These are phyloP conservation scores for Archivesica marissinica DNA, from an alignment of 1,140 invertebrate genomes.

Conservation along the genomic window DNA sequence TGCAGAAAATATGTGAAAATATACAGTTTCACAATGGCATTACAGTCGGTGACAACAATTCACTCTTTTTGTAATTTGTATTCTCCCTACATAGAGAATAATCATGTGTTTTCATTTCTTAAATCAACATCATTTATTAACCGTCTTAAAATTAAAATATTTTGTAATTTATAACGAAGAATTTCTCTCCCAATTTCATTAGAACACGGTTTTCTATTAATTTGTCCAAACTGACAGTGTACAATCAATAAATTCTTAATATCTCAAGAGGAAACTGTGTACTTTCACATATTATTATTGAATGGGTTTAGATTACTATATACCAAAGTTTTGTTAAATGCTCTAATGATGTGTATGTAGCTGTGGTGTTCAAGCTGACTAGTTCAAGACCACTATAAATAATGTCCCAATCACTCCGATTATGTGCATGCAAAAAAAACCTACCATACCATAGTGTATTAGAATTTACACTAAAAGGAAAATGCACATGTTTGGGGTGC, in stretches of 20 bases:
- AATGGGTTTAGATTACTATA: background rate
- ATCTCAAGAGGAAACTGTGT: slow-evolving; percentile 24
- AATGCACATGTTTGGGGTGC: slow-evolving; percentile 35
- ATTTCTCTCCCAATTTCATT: no score
- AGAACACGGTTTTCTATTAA: no score
- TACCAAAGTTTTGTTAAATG: background rate
- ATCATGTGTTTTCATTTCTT: no score
- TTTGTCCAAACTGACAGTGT: no score
- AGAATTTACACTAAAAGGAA: slow-evolving; percentile 34
- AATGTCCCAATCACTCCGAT: slow-evolving; percentile 26
- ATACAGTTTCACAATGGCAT: slow-evolving; percentile 37
- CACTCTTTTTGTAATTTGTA: no score
- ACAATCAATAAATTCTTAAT: no score
- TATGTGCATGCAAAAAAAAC: slow-evolving; percentile 30
- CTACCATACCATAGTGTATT: slow-evolving; percentile 38
- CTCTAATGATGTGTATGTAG: slow-evolving; percentile 26
- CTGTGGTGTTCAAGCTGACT: slow-evolving; percentile 31
- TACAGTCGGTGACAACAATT: no score
- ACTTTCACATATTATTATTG: background rate
- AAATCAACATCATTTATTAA: no score
- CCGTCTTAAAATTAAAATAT: no score
- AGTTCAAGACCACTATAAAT: slow-evolving; percentile 30
- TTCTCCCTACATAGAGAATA: no score
- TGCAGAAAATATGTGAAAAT: slow-evolving; percentile 11
- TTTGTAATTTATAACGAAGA: no score